Conservation (phyloP, 2,113 vertebrate genomes). For the Acanthisitta chloris region DNA sequence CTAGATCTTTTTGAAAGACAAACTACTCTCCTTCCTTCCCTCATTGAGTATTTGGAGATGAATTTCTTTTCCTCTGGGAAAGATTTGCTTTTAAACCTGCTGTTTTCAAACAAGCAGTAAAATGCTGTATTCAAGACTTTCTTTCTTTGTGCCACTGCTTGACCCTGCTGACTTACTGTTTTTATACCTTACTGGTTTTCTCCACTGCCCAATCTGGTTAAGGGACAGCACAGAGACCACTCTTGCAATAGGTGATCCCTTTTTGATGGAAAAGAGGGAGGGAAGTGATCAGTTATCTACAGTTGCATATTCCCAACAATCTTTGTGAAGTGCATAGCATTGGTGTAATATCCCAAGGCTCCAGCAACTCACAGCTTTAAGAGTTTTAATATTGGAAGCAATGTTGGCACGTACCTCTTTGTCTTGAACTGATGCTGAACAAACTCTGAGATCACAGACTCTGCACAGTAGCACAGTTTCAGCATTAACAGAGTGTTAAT, state of each 20-base stretch:
- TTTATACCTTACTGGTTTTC: neutral
- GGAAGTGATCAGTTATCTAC: neutral
- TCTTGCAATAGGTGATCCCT: neutral
- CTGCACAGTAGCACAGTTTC: neutral
- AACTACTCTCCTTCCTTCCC: neutral
- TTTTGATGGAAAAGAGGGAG: neutral
- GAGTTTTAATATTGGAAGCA: neutral
- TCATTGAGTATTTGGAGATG: neutral
- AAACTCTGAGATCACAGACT: neutral
- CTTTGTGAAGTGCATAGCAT: neutral
- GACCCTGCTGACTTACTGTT: neutral
- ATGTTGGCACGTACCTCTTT: neutral
- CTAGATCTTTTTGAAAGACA: neutral
- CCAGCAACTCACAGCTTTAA: neutral
- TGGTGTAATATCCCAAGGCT: neutral
- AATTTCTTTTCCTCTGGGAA: neutral
- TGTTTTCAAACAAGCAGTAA: neutral
- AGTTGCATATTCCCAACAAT: neutral
- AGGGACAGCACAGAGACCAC: neutral
- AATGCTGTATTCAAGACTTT: neutral
- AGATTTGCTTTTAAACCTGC: neutral
- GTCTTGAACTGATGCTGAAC: neutral
- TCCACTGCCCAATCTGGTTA: neutral
- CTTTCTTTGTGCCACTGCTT: neutral
- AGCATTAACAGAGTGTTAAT: neutral